These are phyloP conservation scores for Archips crataeganus DNA, from an alignment of 2,888 invertebrate species.

Conservation along the genomic window DNA sequence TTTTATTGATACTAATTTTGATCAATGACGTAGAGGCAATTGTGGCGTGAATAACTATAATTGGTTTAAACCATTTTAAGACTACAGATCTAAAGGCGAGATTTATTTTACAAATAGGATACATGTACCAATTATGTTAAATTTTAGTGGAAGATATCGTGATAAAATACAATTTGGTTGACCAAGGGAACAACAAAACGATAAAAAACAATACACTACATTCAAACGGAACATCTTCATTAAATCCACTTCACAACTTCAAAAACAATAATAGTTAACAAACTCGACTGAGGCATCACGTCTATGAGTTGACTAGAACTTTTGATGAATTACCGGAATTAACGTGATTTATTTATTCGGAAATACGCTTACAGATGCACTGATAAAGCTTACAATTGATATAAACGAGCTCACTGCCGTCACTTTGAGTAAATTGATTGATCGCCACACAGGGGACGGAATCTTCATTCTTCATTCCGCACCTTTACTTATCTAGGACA, in stretches of 20 bases:
- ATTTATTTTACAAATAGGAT: not conserved
- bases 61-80: not conserved
- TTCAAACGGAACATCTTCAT: constrained; percentile 7
- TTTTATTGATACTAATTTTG: too few species aligned
- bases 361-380: constrained; percentile 57
- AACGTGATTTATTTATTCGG: constrained; percentile 67
- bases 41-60: not conserved
- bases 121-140: constrained; percentile 5
- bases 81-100: not conserved
- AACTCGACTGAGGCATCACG: constrained; percentile 22
- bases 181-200: not conserved
- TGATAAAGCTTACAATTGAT: constrained; percentile 68
- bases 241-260: constrained; percentile 16
- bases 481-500: constrained; percentile 29
- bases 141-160: constrained; percentile 18
- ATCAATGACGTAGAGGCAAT: not conserved
- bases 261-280: constrained; percentile 31
- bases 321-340: constrained; percentile 64
- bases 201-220: not conserved
- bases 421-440: constrained; percentile 70
- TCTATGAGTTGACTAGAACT: constrained; percentile 41
- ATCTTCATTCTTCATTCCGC: constrained; percentile 52
- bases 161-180: constrained; percentile 10
- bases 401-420: constrained; percentile 63
- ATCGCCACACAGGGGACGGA: constrained; percentile 55